phyloP scores from a whole-genome alignment of 92 coral and sea anemone genomes.

The Siderastrea siderea region DNA sequence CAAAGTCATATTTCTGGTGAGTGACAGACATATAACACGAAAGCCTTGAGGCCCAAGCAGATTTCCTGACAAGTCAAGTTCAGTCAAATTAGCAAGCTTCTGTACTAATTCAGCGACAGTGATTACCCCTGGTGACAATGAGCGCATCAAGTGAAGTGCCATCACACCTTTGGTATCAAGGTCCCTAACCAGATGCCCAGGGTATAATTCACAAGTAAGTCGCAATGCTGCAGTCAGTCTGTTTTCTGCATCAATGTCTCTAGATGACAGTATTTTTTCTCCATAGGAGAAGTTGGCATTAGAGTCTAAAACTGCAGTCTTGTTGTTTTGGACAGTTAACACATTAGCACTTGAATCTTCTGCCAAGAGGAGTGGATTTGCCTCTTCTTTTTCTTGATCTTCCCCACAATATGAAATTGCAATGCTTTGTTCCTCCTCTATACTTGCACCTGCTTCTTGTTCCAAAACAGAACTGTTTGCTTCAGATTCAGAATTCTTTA shows the following conservation, averaged over 20 bases:
- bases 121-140: conserved; percentile 46
- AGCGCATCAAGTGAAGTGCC: conserved; percentile 57
- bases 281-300: neutral
- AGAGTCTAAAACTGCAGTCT: neutral
- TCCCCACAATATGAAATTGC: neutral
- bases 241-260: conserved; percentile 46
- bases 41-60: conserved; percentile 80
- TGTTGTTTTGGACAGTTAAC: neutral
- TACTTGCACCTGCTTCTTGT: neutral
- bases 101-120: conserved; percentile 30
- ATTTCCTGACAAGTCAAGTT: conserved; percentile 72
- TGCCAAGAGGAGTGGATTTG: neutral
- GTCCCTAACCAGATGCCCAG: conserved; percentile 65
- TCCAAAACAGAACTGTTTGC: too few species aligned
- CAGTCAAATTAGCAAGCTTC: conserved; percentile 50
- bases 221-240: conserved; percentile 59
- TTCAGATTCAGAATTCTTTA: neutral
- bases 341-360: neutral
- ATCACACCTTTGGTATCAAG: conserved; percentile 56
- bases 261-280: neutral
- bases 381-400: neutral
- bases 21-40: conserved; percentile 72
- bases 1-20: conserved; percentile 57
- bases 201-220: conserved; percentile 66
- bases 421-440: neutral